phyloP scores from a whole-genome alignment of 2,888 invertebrate species.

The Ypsolopha scabrella region DNA sequence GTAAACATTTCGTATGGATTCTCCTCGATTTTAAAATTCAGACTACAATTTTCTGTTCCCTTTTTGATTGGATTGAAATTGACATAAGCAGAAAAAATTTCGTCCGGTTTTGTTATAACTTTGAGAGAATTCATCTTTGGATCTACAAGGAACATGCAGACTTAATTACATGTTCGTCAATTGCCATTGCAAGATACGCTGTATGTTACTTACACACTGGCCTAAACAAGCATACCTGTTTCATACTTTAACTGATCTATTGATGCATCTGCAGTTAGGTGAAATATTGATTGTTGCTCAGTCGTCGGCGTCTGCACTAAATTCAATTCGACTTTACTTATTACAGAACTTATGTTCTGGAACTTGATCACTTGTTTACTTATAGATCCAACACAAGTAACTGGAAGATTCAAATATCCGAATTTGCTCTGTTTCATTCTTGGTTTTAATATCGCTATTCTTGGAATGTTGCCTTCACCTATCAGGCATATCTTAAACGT shows the following conservation, averaged over 20 bases:
- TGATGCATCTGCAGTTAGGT: background rate
- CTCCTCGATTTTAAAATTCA: conserved; percentile 37
- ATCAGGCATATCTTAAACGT: conserved; percentile 53
- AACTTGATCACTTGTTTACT: conserved; percentile 35
- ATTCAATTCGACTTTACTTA: conserved; percentile 29
- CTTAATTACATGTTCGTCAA: background rate
- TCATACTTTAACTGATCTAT: background rate
- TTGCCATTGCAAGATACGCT: too few relatives aligned
- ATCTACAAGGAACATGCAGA: conserved; percentile 18
- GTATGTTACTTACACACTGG: too few relatives aligned
- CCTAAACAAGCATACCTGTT: background rate
- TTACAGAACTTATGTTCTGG: conserved; percentile 44
- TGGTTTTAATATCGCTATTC: conserved; percentile 41
- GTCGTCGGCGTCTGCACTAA: conserved; percentile 17
- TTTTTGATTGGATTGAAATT: conserved; percentile 44
- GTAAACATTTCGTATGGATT: conserved; percentile 55
- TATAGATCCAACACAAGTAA: conserved; percentile 52
- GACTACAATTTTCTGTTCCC: conserved; percentile 43
- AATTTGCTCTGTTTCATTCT: conserved; percentile 28
- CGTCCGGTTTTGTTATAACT: conserved; percentile 30
- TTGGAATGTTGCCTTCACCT: conserved; percentile 57
- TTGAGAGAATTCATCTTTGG: conserved; percentile 26
- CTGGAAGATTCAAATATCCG: conserved; percentile 36
- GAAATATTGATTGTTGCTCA: background rate
- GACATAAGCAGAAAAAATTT: conserved; percentile 28